phyloP scores from a whole-genome alignment of 23 tunicate genomes.

The Pegea sp. region DNA sequence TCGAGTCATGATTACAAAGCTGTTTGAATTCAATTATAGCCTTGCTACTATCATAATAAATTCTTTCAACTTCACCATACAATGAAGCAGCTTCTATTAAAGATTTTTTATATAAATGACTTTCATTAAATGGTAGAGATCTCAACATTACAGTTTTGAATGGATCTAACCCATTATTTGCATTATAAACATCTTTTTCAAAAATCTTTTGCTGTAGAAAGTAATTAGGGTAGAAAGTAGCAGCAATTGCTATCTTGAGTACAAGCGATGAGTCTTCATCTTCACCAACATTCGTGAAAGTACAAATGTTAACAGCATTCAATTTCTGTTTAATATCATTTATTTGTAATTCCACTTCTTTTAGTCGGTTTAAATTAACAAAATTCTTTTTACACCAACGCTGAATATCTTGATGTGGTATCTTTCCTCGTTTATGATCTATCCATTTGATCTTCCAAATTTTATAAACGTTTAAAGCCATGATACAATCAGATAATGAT shows the following conservation, averaged over 20 bases:
- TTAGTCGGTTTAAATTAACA: constrained; percentile 20
- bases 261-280: constrained; percentile 6
- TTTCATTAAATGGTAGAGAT: constrained; percentile 8
- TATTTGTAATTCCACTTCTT: constrained; percentile 37
- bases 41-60: constrained; percentile 51
- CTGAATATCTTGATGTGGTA: constrained; percentile 32
- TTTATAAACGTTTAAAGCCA: constrained; percentile 39
- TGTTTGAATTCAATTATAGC: constrained; percentile 56
- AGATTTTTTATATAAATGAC: constrained; percentile 36
- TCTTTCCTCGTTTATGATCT: constrained; percentile 15
- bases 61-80: constrained; percentile 39
- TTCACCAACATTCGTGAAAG: constrained; percentile 5
- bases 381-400: constrained; percentile 23
- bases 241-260: constrained; percentile 38
- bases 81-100: constrained; percentile 7
- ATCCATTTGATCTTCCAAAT: constrained; percentile 19
- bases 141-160: constrained; percentile 9
- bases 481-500: constrained; percentile 62
- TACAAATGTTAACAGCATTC: constrained; percentile 34
- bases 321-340: constrained; percentile 33
- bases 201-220: constrained; percentile 8
- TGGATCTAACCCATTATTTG: constrained; percentile 5
- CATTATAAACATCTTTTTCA: constrained; percentile 6
- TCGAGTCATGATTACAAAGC: too few species aligned
- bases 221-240: constrained; percentile 76